Base-by-base conservation (phyloP, 2,113 vertebrate genomes). In the Mellivora capensis region DNA sequence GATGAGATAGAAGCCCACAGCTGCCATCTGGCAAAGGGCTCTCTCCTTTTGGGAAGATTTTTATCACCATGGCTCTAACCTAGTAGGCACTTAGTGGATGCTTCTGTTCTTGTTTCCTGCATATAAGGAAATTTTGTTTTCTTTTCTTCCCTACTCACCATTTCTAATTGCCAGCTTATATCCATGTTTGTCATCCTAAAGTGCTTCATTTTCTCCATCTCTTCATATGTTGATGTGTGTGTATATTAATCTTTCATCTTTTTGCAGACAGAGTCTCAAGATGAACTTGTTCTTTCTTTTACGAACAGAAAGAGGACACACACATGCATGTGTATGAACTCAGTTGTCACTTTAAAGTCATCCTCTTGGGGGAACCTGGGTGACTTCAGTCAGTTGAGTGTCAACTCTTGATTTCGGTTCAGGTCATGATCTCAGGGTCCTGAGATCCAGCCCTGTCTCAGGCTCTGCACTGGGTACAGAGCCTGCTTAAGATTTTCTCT, bases 61-160 rank as follows among this genome's bases (percentile, higher is more conserved):
- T 61, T 9, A 39, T 54, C 47, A 39, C 2, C 29, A 42, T 42
- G 39, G 4, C 39, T 21, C 8, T 37, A 13, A 21, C 6, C 14
- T 0, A 62, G n/a, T 7, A 74, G 42, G 3, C 15, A 7, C 3
- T 27, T 9, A 7, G 2, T 47, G 15, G 34, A 1, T 42, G 31
- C 44, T 71, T 76, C 31, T 23, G 14, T 54, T 29, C 42, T 29
- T 59, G 7, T 17, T 83, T 31, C 11, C 18, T 47, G 74, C 31
- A 34, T 29, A 1, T 31, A 21, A 84, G 47, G 25, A 52, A 17
- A 54, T 57, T 52, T 13, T 39, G 29, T 79, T 84, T 21, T 34
- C 18, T 72, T 84, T 20, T 31, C 18, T 72, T 85, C 25, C 39
- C 23, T 9, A 25, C 4, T 93, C 15, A 3, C 37, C 18, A 37